These are phyloP conservation scores for Papilio demoleus DNA, from an alignment of 2,888 invertebrate species.

Conservation along the genomic window DNA sequence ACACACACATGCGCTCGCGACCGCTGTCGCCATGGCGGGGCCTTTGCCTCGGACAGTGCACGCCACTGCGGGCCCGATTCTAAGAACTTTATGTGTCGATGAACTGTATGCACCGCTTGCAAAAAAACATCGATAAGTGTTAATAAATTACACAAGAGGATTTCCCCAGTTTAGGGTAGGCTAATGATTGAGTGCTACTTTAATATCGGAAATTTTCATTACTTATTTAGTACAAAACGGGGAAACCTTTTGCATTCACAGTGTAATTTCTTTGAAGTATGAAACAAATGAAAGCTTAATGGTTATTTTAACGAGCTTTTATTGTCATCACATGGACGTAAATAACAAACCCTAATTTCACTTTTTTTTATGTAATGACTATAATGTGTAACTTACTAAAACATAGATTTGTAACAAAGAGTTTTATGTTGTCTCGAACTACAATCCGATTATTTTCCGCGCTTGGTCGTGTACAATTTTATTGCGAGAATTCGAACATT, in stretches of 20 bases:
- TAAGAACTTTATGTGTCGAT: slow-evolving; percentile 61
- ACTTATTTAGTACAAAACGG: slow-evolving; percentile 7
- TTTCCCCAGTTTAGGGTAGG: slow-evolving; percentile 43
- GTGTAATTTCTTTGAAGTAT: slow-evolving; percentile 4
- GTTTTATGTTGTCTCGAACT: slow-evolving; percentile 7
- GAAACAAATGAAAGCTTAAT: slow-evolving; percentile 2
- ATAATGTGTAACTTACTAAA: too few relatives aligned
- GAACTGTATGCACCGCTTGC: slow-evolving; percentile 52
- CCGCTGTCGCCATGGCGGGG: slow-evolving; percentile 55
- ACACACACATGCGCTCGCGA: slow-evolving; percentile 46
- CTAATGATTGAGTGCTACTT: slow-evolving; percentile 4
- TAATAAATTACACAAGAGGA: slow-evolving; percentile 49
- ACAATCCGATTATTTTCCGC: slow-evolving; percentile 32
- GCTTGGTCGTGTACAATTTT: slow-evolving; percentile 26
- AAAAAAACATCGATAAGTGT: slow-evolving; percentile 46
- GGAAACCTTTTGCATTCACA: not conserved
- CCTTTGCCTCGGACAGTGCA: slow-evolving; percentile 60
- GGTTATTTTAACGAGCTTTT: slow-evolving; percentile 11
- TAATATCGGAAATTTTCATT: not conserved
- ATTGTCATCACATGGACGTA: not conserved
- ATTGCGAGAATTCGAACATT: slow-evolving; percentile 35
- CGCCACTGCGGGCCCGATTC: slow-evolving; percentile 63
- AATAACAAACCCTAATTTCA: not conserved
- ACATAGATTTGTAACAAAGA: too few relatives aligned
- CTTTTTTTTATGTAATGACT: not conserved